These are phyloP conservation scores for Rhagium mordax DNA, from an alignment of 2,888 invertebrate genomes.

Conservation along the genomic window DNA sequence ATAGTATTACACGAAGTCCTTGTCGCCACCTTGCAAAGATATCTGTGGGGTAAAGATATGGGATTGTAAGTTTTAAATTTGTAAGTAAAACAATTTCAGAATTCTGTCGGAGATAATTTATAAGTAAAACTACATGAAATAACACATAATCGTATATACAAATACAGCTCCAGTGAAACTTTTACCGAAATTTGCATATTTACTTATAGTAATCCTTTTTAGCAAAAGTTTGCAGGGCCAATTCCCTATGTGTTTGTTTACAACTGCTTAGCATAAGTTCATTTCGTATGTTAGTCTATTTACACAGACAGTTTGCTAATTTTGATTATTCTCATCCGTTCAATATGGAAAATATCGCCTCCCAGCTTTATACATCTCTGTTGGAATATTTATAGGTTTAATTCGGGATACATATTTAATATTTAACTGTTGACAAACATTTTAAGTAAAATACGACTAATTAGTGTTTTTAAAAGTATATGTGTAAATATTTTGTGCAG, in stretches of 20 bases:
- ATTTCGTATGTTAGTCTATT: slow-evolving; percentile 47
- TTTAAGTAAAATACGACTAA: background rate
- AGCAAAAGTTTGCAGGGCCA: slow-evolving; percentile 44
- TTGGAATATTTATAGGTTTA: slow-evolving; percentile 16
- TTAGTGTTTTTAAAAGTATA: background rate
- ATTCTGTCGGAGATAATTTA: slow-evolving; percentile 42
- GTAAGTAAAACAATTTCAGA: background rate
- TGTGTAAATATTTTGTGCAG: too few species aligned
- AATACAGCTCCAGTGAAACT: slow-evolving; percentile 56
- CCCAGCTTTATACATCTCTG: background rate
- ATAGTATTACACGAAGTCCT: background rate
- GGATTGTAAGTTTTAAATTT: slow-evolving; percentile 1
- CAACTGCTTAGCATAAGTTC: slow-evolving; percentile 52
- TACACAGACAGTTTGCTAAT: slow-evolving; percentile 51
- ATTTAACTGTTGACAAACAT: background rate
- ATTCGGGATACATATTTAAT: background rate
- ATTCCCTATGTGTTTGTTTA: slow-evolving; percentile 46
- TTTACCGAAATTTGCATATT: slow-evolving; percentile 60
- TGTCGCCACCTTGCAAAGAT: background rate
- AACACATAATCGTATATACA: slow-evolving; percentile 56
- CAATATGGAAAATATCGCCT: slow-evolving; percentile 47
- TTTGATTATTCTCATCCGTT: slow-evolving; percentile 47
- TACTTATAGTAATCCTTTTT: slow-evolving; percentile 57
- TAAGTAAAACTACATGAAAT: slow-evolving; percentile 49
- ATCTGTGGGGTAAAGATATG: background rate